phyloP scores from a whole-genome alignment of 2,888 invertebrate species.

The Resseliella maxima region DNA sequence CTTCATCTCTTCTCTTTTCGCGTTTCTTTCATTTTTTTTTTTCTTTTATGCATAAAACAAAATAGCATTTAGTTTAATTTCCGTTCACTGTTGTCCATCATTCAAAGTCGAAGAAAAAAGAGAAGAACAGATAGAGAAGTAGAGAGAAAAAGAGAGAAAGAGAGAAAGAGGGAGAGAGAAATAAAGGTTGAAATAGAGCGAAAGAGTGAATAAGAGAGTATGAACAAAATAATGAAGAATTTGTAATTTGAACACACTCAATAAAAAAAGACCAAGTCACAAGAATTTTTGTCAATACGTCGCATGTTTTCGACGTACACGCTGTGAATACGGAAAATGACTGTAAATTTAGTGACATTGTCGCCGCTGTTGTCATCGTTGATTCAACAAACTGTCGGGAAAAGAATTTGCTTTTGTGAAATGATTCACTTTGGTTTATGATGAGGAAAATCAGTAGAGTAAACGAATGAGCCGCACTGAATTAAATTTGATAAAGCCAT shows the following conservation, averaged over 20 bases:
- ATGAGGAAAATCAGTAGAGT: background rate
- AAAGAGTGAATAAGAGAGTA: background rate
- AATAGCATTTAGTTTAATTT: slow-evolving; percentile 22
- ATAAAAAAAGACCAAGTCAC: background rate
- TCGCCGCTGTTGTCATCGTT: too few relatives aligned
- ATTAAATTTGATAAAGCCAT: background rate
- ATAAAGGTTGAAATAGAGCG: too few relatives aligned
- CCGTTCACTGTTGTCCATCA: slow-evolving; percentile 5
- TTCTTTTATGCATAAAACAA: background rate
- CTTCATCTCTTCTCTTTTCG: background rate
- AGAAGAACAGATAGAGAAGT: too few relatives aligned
- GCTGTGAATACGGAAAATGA: background rate
- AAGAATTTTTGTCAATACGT: background rate
- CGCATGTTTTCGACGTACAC: background rate
- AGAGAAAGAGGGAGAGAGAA: too few relatives aligned
- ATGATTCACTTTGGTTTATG: too few relatives aligned
- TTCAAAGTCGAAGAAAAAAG: background rate
- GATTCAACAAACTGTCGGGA: too few relatives aligned
- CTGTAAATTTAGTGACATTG: too few relatives aligned
- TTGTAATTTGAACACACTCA: background rate
- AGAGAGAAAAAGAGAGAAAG: too few relatives aligned
- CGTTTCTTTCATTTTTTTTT: background rate
- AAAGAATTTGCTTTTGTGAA: too few relatives aligned
- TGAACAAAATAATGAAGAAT: background rate
- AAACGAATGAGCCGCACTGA: background rate